Conservation (phyloP, 1,140 invertebrate species). For the Metaphire vulgaris region DNA sequence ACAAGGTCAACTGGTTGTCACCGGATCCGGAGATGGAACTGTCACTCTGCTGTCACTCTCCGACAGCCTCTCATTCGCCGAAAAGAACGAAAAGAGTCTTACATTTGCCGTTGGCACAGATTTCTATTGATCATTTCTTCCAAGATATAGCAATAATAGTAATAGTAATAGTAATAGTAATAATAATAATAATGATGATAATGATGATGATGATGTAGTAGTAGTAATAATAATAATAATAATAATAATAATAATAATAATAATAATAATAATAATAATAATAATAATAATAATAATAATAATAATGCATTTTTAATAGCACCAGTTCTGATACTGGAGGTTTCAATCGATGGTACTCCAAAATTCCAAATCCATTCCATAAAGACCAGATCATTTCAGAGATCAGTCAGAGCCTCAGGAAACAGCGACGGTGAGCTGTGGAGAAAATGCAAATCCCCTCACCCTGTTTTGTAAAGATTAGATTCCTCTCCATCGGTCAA, state of each 20-base stretch:
- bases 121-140: background rate
- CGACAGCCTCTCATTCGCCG: constrained; percentile 68
- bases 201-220: constrained; percentile 1
- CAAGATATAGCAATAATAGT: background rate
- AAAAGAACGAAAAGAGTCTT: constrained; percentile 80
- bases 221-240: background rate
- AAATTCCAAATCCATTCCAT: too few species aligned
- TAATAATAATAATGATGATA: constrained; percentile 9
- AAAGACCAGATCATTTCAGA: too few species aligned
- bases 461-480: too few species aligned
- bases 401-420: background rate
- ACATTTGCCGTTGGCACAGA: constrained; percentile 68
- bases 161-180: constrained; percentile 3
- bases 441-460: too few species aligned
- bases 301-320: too few species aligned
- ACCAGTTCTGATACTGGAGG: too few species aligned
- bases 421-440: too few species aligned
- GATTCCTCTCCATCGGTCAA: too few species aligned
- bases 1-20: constrained; percentile 69
- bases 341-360: too few species aligned
- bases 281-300: constrained; percentile 7
- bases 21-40: constrained; percentile 75
- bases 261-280: background rate
- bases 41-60: constrained; percentile 79
- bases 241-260: background rate